Percentiles rank a stretch among this genome's conserved stretches.
phyloP scores from a whole-genome alignment of 2,888 invertebrate genomes.

The Andrena marginata region DNA sequence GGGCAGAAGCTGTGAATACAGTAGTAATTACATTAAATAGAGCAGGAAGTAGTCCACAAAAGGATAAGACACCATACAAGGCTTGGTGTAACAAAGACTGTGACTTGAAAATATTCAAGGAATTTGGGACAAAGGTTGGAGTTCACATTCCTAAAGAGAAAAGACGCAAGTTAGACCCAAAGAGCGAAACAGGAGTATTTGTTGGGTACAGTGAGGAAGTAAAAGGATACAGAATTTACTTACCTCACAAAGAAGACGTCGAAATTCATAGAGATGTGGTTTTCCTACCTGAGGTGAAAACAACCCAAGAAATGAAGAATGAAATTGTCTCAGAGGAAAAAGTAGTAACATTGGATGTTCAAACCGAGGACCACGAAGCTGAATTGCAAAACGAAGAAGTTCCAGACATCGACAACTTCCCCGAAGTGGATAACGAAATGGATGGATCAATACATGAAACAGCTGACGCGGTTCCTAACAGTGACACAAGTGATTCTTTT shows the following conservation, averaged over 20 bases:
- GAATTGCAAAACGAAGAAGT: too few species aligned
- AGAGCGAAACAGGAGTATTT: neutral
- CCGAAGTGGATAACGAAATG: neutral
- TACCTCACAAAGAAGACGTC: neutral
- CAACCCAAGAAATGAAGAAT: neutral
- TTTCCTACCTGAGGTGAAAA: neutral
- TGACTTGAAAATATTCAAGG: neutral
- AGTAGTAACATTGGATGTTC: neutral
- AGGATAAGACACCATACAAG: neutral
- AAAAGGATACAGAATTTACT: conserved; percentile 8
- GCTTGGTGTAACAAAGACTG: neutral
- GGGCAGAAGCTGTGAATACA: conserved; percentile 4
- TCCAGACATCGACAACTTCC: neutral
- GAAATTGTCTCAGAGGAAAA: neutral
- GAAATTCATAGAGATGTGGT: conserved; percentile 2
- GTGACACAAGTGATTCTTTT: too few species aligned
- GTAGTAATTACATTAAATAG: neutral
- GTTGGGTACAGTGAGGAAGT: conserved; percentile 2
- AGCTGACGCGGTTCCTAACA: neutral
- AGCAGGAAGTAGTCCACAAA: neutral
- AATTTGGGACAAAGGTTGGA: conserved; percentile 1
- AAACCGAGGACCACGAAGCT: neutral
- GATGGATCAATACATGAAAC: neutral
- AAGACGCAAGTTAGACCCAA: neutral
- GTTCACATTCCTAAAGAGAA: conserved; percentile 1